Evolutionary conservation across 2,888 invertebrate species (phyloP).

Genomic region (Coecobrya sp.): DNA sequence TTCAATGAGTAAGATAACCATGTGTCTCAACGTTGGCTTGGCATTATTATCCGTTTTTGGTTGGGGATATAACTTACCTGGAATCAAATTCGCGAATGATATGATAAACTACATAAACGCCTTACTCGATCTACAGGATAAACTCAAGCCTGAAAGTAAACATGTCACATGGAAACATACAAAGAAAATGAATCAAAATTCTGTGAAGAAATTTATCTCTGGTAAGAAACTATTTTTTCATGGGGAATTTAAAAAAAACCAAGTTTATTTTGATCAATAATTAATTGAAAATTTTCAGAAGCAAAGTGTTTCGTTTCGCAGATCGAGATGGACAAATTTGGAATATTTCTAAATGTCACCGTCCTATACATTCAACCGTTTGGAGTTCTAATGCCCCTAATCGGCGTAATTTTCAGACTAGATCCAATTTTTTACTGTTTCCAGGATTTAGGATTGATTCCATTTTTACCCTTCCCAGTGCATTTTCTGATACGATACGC

Average conservation of each 20-base stretch:
- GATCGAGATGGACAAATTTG: conserved; percentile 11
- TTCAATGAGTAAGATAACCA: not conserved
- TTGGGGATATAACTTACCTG: not conserved
- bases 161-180: too few species aligned
- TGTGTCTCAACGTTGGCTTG: not conserved
- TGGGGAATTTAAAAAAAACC: too few species aligned
- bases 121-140: not conserved
- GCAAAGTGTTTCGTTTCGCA: too few species aligned
- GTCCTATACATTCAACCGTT: not conserved
- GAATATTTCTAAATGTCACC: not conserved
- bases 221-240: too few species aligned
- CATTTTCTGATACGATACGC: not conserved
- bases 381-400: not conserved
- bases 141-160: not conserved
- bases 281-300: too few species aligned
- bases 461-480: not conserved
- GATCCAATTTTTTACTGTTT: not conserved
- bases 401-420: not conserved
- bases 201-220: too few species aligned
- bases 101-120: not conserved
- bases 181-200: too few species aligned
- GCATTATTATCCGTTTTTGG: not conserved
- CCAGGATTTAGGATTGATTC: not conserved
- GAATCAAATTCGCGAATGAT: not conserved
- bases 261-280: too few species aligned